Conservation (phyloP, 2,113 vertebrate species). For the Lanius collurio region DNA sequence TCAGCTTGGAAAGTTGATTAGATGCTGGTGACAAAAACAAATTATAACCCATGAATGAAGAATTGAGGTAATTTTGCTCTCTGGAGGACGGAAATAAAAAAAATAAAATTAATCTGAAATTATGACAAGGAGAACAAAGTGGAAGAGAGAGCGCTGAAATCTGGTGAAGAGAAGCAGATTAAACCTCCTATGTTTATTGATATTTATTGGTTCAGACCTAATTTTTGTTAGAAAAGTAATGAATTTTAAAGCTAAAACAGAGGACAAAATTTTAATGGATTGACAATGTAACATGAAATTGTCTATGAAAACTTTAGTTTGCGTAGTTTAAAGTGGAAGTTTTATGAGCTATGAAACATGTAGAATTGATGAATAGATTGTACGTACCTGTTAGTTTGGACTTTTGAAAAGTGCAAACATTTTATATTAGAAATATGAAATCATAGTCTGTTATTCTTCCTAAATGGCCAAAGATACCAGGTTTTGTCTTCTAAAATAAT, state of each 20-base stretch:
- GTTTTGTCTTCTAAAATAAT: conserved; percentile 18
- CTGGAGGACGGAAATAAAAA: neutral
- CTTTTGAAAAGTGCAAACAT: neutral
- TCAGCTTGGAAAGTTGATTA: neutral
- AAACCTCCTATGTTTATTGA: neutral
- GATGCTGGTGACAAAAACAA: neutral
- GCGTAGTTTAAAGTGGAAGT: conserved; percentile 7
- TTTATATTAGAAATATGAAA: conserved; percentile 22
- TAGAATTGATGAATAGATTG: conserved; percentile 22
- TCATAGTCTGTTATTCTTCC: neutral
- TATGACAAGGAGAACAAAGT: neutral
- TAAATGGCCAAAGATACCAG: conserved; percentile 20
- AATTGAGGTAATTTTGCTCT: neutral
- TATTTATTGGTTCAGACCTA: neutral
- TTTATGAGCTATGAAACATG: neutral
- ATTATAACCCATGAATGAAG: neutral
- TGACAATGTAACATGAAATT: conserved; percentile 25
- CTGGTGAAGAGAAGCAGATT: neutral
- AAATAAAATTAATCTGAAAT: neutral
- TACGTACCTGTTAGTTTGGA: neutral
- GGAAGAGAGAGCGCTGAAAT: neutral
- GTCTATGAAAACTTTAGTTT: neutral
- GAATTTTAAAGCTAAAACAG: neutral
- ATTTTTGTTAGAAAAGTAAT: neutral
- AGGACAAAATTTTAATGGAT: conserved; percentile 3